phyloP scores from a whole-genome alignment of 2,797 vertebrate genomes.

The Lepidocolaptes lacrymiger region DNA sequence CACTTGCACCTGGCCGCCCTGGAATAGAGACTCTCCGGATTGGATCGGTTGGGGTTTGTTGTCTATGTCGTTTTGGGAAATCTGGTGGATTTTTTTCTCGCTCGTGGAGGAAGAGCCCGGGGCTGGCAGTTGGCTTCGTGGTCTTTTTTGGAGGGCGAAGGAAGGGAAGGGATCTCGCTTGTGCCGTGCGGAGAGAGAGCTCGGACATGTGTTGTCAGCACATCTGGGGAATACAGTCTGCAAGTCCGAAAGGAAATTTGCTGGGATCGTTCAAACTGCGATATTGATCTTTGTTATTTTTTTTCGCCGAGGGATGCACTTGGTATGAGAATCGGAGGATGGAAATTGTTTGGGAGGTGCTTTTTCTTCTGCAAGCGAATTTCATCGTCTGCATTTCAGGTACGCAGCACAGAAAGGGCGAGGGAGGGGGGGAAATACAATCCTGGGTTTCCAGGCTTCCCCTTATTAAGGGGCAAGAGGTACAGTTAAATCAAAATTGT shows the following conservation, averaged over 20 bases:
- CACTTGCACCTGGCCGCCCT: slow-evolving; percentile 48
- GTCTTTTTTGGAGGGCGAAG: slow-evolving; percentile 63
- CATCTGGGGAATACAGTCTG: slow-evolving; percentile 87
- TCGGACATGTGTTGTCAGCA: slow-evolving; percentile 88
- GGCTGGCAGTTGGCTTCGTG: slow-evolving; percentile 53
- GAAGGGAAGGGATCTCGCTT: slow-evolving; percentile 69
- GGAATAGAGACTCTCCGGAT: slow-evolving; percentile 58
- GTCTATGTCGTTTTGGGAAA: slow-evolving; percentile 81
- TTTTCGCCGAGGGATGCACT: slow-evolving; percentile 88
- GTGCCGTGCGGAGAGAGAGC: slow-evolving; percentile 65
- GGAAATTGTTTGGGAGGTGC: slow-evolving; percentile 98
- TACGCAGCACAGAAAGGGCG: slow-evolving; percentile 72
- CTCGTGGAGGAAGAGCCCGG: slow-evolving; percentile 68
- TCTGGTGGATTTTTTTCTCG: slow-evolving; percentile 72
- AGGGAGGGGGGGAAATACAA: neutral
- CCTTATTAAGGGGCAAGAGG: neutral
- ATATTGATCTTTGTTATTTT: slow-evolving; percentile 82
- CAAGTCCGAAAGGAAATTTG: slow-evolving; percentile 84
- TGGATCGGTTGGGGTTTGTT: slow-evolving; percentile 60
- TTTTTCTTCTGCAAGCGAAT: slow-evolving; percentile 96
- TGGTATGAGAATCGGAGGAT: slow-evolving; percentile 96
- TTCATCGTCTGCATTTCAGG: slow-evolving; percentile 96
- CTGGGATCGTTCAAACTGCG: slow-evolving; percentile 83
- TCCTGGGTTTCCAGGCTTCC: neutral
- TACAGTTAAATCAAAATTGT: neutral